A percentile compares a stretch with the other conserved stretches of the same genome.
phyloP scores from a whole-genome alignment of 2,113 vertebrate genomes.

The Xenotilapia caudafasciata region DNA sequence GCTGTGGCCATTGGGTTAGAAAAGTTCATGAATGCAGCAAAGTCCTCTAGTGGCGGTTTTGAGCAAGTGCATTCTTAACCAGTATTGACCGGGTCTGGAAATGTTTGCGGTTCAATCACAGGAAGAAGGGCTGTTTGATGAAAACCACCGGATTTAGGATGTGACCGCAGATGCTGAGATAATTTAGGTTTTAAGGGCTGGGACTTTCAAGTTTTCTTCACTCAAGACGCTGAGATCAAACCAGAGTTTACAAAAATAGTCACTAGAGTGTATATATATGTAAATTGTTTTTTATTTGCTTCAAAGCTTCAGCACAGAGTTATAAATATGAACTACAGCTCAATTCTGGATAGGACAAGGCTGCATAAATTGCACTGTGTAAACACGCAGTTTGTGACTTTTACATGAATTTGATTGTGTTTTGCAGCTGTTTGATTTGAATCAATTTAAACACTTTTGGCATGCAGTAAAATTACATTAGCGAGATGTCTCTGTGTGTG shows the following conservation, averaged over 20 bases:
- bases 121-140: neutral
- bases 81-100: neutral
- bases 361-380: neutral
- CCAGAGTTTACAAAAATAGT: neutral
- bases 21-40: constrained; percentile 20
- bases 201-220: neutral
- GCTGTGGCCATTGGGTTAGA: constrained; percentile 20
- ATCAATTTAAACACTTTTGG: neutral
- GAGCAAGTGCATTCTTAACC: neutral
- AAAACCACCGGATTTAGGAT: neutral
- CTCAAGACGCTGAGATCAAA: neutral
- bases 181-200: neutral
- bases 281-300: neutral
- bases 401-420: neutral
- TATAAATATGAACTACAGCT: neutral
- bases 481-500: neutral
- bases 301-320: neutral
- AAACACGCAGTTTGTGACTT: neutral
- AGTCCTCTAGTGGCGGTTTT: constrained; percentile 47
- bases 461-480: neutral
- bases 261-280: neutral
- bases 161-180: neutral
- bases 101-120: constrained; percentile 8
- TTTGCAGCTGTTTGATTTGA: neutral
- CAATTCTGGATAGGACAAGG: neutral